Evolutionary conservation across 2,888 invertebrate genomes (phyloP), one percentile per base, ranked within the genome.

Genomic region (Eilema griseolum): DNA sequence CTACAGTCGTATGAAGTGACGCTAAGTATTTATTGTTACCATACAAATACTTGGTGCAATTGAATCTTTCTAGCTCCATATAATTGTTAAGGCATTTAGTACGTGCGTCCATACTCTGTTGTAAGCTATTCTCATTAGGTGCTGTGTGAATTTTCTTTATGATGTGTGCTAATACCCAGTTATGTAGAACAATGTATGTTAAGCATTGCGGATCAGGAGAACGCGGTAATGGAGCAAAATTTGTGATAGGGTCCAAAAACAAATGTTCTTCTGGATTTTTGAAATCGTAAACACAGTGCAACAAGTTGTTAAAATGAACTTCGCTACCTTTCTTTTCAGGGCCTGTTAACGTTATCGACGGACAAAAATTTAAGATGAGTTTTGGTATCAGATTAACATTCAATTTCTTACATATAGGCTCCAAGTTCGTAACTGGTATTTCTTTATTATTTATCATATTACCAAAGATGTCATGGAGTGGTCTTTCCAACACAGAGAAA

Each of bases 311-410:
- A 72, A 93, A 93, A 70, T 89, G 92, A 59, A 86, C 88, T 81
- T 94, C 91, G 3, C 80, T 89, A 0, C 94, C 93, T 79, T 94
- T 94, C 75, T 89, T 92, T 31, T 88, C 84, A 1, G 91, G 88
- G 8, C 93, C 93, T 2, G 88, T 86, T 70, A 96, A 88, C 31
- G 95, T 92, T 31, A 97, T 95, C 12, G 96, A 96, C 0, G 97
- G 97, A 78, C 97, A 97, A 83, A 97, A 97, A 88, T 97, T 97
- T 4, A 97, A 90, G 4, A 97, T 96, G 16, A 98, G 96, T 79
- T 97, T 97, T 80, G 97, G 97, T 65, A 97, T 96, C 67, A 97
- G 94, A 93, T 98, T 97, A 2, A 98, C 95, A 86, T 97, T 97
- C 24, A 98, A 88, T 79, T 96, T 96, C 46, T 96, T 95, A 73